These are phyloP conservation scores for Hestina assimilis DNA, from an alignment of 1,140 invertebrate genomes.

Conservation along the genomic window DNA sequence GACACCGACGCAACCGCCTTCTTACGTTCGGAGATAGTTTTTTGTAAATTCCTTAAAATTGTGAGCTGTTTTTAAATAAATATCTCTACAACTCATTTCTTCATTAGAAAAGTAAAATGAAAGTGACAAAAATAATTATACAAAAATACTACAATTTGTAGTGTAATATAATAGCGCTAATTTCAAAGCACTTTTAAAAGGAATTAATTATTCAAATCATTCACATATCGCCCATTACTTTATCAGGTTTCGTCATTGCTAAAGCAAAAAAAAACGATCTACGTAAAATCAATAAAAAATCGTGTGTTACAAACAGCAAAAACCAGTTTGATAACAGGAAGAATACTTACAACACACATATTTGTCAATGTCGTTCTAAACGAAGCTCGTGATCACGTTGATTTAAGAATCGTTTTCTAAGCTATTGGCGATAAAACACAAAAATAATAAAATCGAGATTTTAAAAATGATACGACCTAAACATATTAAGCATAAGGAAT, in stretches of 20 bases:
- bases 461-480: too few species aligned
- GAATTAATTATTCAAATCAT: too few species aligned
- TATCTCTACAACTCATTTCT: too few species aligned
- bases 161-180: too few species aligned
- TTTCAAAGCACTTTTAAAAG: too few species aligned
- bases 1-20: constrained; percentile 27
- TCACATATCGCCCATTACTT: too few species aligned
- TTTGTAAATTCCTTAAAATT: neutral
- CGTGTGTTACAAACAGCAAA: neutral
- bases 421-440: neutral
- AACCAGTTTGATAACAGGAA: constrained; percentile 24
- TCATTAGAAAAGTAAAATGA: too few species aligned
- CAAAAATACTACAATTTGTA: too few species aligned
- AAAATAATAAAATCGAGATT: neutral
- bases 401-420: neutral
- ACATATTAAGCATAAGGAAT: too few species aligned
- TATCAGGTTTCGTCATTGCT: too few species aligned
- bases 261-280: neutral
- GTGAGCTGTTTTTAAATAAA: neutral
- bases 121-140: too few species aligned
- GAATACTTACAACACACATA: constrained; percentile 7
- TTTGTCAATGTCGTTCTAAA: neutral
- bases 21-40: constrained; percentile 9
- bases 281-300: neutral
- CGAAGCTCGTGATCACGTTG: neutral